phyloP scores from a whole-genome alignment of 2,888 invertebrate species.

The Hoplodrina blanda region DNA sequence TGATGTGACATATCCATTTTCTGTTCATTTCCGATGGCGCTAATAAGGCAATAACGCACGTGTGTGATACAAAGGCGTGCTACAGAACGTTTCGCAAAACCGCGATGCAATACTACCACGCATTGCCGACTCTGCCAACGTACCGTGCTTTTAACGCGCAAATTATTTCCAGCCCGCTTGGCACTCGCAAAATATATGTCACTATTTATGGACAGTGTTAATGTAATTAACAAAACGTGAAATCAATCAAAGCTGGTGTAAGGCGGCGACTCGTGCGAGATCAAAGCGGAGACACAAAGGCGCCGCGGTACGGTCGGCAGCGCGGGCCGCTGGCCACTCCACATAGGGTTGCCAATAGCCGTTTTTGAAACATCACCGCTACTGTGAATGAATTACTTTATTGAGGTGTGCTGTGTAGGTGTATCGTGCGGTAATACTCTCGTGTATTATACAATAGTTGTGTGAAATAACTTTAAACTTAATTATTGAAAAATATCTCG shows the following conservation, averaged over 20 bases:
- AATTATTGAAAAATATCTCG: neutral
- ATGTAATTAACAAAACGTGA: slow-evolving; percentile 80
- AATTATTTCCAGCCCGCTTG: slow-evolving; percentile 45
- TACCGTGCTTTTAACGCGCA: slow-evolving; percentile 33
- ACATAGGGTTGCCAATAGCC: slow-evolving; percentile 54
- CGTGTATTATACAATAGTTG: neutral
- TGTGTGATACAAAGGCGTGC: slow-evolving; percentile 7
- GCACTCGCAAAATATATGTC: slow-evolving; percentile 59
- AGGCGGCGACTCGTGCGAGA: slow-evolving; percentile 71
- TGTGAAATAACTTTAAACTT: neutral
- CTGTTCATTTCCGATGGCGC: slow-evolving; percentile 3
- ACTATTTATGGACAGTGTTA: slow-evolving; percentile 64
- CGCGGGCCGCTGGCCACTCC: slow-evolving; percentile 59
- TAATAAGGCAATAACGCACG: slow-evolving; percentile 17
- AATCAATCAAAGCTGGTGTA: slow-evolving; percentile 78
- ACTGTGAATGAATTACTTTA: slow-evolving; percentile 33
- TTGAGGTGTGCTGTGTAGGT: neutral
- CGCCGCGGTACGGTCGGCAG: slow-evolving; percentile 68
- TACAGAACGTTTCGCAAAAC: slow-evolving; percentile 40
- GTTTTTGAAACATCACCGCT: slow-evolving; percentile 45
- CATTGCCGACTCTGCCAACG: slow-evolving; percentile 36
- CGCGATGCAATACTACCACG: slow-evolving; percentile 44
- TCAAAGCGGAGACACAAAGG: slow-evolving; percentile 79
- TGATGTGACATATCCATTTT: neutral
- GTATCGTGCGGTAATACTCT: neutral